Base-by-base conservation (phyloP, 2,113 vertebrate species). In the Pavo muticus region DNA sequence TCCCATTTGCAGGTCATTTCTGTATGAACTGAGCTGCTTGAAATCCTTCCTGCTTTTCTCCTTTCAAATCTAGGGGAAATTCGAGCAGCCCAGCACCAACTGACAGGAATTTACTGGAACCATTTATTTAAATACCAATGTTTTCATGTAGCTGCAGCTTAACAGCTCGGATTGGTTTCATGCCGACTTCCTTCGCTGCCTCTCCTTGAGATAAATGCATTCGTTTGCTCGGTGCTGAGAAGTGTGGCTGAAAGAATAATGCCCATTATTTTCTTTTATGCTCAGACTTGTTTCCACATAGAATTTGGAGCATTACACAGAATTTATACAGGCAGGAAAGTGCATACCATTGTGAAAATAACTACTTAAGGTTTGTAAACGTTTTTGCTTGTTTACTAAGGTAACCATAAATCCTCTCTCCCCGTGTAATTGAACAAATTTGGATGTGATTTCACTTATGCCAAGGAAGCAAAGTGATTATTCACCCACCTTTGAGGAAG, bases 11-110 rank as follows among this genome's bases (percentile, higher is more conserved):
- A 60, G 76, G 57, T 56, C 69, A 81, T 93, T 95, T 83, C 88
- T 91, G 75, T 88, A 73, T 17, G 75, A 91, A 85, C 76, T 73
- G 71, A 73, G 74, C 54, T 93, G 59, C 44, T 93, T 96, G 87
- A 96, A 95, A 91, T 85, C 44, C 78, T 40, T 29, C 68, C 44
- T 87, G 56, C 24, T 24, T 81, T 92, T 90, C 90, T 84, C 88
- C 60, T 81, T 92, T 63, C 63, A 76, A 93, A 65, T 76, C 30
- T 16, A 68, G 44, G 60, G 65, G 76, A 88, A 90, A 90, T 91
- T 93, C 29, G 84, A 79, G 21, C 54, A 87, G 70, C 14, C 59
- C 65, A 72, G 77, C 70, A 48, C 44, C 88, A 92, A 88, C 61
- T 0, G 2, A 60, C 9, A 78, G 39, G 57, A 82, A 92, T 78